These are phyloP conservation scores for Athene cunicularia DNA, from an alignment of 2,113 vertebrate species.

Conservation along the genomic window DNA sequence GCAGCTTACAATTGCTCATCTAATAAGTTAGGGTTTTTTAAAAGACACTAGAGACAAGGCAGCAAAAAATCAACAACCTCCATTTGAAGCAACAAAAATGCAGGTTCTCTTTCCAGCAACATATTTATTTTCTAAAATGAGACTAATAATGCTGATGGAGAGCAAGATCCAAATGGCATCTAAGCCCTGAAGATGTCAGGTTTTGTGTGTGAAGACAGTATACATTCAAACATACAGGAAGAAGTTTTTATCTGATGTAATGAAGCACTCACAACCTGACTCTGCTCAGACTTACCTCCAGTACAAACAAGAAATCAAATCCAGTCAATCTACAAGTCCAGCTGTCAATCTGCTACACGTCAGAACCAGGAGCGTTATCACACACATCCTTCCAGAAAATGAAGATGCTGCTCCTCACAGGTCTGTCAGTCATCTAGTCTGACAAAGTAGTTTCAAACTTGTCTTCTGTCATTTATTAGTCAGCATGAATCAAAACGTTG, in stretches of 20 bases:
- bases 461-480: neutral
- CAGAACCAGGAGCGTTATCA: neutral
- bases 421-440: neutral
- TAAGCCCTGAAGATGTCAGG: neutral
- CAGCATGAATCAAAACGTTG: neutral
- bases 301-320: neutral
- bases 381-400: neutral
- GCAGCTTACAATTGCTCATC: neutral
- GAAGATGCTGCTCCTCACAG: neutral
- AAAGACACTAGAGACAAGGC: neutral
- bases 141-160: neutral
- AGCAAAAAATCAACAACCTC: neutral
- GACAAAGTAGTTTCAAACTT: neutral
- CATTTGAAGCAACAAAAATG: neutral
- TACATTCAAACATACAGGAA: neutral
- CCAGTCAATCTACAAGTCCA: neutral
- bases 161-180: neutral
- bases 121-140: neutral
- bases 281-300: neutral
- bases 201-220: accelerated
- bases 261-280: neutral
- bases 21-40: accelerated
- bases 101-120: neutral
- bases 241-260: neutral
- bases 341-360: neutral